Conservation (phyloP, 2,888 invertebrate genomes). For the Zaprionus bogoriensis region DNA sequence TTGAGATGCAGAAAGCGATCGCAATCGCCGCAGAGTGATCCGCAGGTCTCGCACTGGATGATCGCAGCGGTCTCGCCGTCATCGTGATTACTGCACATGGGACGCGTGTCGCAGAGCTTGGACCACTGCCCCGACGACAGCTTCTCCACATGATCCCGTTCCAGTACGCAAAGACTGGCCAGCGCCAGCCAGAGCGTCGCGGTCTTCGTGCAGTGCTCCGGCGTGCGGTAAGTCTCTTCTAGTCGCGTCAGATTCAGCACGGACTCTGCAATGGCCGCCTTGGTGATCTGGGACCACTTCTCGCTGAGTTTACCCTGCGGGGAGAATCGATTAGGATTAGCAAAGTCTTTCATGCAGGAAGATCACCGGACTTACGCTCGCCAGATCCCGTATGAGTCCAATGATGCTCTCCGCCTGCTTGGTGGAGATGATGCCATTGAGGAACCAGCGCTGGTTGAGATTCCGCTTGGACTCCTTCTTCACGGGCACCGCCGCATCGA, state of each 20-base stretch:
- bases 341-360: neutral
- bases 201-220: conserved; percentile 90
- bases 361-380: conserved; percentile 86
- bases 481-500: conserved; percentile 63
- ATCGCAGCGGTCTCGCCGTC: conserved; percentile 96
- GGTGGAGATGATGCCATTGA: conserved; percentile 91
- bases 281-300: conserved; percentile 93
- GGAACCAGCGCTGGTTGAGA: conserved; percentile 89
- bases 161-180: conserved; percentile 95
- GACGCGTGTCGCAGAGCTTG: conserved; percentile 86
- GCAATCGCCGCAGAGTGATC: conserved; percentile 97
- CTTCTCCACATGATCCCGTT: conserved; percentile 93
- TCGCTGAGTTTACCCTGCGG: conserved; percentile 94
- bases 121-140: conserved; percentile 91
- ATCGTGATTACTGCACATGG: conserved; percentile 97
- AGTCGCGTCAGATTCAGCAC: conserved; percentile 92
- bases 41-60: conserved; percentile 95
- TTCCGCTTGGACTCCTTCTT: conserved; percentile 80
- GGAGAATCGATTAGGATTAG: conserved; percentile 38
- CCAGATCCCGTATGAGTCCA: conserved; percentile 94
- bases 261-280: conserved; percentile 93
- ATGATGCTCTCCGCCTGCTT: conserved; percentile 95
- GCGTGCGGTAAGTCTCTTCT: conserved; percentile 89
- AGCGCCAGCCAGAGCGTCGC: conserved; percentile 96
- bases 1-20: conserved; percentile 97